Evolutionary conservation across 2,113 vertebrate species (phyloP).

Genomic region (Microtus pennsylvanicus): DNA sequence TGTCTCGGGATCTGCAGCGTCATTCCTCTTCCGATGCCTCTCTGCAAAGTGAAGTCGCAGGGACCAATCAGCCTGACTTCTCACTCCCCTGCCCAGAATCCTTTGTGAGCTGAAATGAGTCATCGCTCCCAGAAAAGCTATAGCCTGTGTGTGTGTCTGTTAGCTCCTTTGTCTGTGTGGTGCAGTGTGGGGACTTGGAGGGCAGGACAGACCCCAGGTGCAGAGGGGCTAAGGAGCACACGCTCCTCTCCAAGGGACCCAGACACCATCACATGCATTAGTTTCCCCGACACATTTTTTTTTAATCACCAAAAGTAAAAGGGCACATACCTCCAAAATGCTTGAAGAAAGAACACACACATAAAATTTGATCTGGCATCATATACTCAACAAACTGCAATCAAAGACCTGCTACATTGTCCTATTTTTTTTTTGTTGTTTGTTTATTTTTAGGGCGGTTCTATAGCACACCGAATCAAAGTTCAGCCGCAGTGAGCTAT

Average conservation of each 20-base stretch:
- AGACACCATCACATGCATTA: slow-evolving; percentile 77
- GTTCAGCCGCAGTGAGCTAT: slow-evolving; percentile 75
- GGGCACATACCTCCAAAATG: slow-evolving; percentile 13
- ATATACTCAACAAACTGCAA: slow-evolving; percentile 77
- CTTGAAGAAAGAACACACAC: slow-evolving; percentile 54
- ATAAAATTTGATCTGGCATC: slow-evolving; percentile 37
- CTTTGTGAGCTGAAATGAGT: slow-evolving; percentile 90
- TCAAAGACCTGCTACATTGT: slow-evolving; percentile 66
- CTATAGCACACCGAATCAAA: slow-evolving; percentile 71
- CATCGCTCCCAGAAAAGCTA: slow-evolving; percentile 87
- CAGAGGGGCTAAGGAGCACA: not conserved
- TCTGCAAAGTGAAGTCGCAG: slow-evolving; percentile 90
- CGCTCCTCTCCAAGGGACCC: slow-evolving; percentile 68
- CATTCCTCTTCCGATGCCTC: slow-evolving; percentile 84
- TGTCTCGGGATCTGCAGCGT: slow-evolving; percentile 86
- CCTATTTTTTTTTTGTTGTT: not conserved
- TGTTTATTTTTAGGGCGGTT: slow-evolving; percentile 31
- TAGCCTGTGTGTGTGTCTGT: slow-evolving; percentile 80
- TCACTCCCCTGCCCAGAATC: slow-evolving; percentile 89
- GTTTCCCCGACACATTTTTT: slow-evolving; percentile 60
- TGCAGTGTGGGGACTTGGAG: slow-evolving; percentile 69
- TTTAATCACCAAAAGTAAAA: slow-evolving; percentile 47
- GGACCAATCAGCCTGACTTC: slow-evolving; percentile 87
- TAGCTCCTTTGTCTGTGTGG: slow-evolving; percentile 86
- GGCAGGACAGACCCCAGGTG: slow-evolving; percentile 65